A percentile compares a stretch with the other conserved stretches of the same genome.
Evolutionary conservation across 2,888 invertebrate genomes (phyloP).

Genomic region (Agonopterix heracliana): DNA sequence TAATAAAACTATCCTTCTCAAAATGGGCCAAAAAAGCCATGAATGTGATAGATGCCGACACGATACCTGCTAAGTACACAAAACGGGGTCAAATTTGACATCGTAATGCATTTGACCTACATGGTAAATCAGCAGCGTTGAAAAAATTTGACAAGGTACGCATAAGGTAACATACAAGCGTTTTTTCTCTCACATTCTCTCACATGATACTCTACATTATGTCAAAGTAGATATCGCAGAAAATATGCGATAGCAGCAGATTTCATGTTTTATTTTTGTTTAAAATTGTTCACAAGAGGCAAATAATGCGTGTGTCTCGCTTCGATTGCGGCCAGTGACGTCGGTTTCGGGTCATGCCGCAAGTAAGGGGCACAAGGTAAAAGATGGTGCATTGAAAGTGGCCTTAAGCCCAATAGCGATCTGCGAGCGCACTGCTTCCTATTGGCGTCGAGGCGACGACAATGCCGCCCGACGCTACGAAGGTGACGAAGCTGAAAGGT

Average conservation of each 20-base stretch:
- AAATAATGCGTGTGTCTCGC: slow-evolving; percentile 5
- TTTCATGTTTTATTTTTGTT: too few species aligned
- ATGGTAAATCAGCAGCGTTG: slow-evolving; percentile 49
- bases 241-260: too few species aligned
- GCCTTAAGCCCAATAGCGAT: slow-evolving; percentile 75
- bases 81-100: slow-evolving; percentile 64
- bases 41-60: too few species aligned
- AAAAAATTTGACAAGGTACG: slow-evolving; percentile 45
- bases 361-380: slow-evolving; percentile 74
- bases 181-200: too few species aligned
- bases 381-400: slow-evolving; percentile 76
- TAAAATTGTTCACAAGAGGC: too few species aligned
- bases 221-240: too few species aligned
- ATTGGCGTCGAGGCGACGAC: slow-evolving; percentile 70
- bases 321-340: slow-evolving; percentile 25
- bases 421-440: slow-evolving; percentile 70
- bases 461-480: slow-evolving; percentile 63
- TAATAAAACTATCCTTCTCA: too few species aligned
- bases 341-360: slow-evolving; percentile 61
- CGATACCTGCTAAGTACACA: slow-evolving; percentile 14
- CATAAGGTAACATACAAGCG: neutral
- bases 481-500: slow-evolving; percentile 65
- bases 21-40: too few species aligned
- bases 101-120: slow-evolving; percentile 67
- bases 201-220: too few species aligned